These are phyloP conservation scores for Venturia canescens DNA, from an alignment of 1,140 invertebrate species.

Conservation along the genomic window DNA sequence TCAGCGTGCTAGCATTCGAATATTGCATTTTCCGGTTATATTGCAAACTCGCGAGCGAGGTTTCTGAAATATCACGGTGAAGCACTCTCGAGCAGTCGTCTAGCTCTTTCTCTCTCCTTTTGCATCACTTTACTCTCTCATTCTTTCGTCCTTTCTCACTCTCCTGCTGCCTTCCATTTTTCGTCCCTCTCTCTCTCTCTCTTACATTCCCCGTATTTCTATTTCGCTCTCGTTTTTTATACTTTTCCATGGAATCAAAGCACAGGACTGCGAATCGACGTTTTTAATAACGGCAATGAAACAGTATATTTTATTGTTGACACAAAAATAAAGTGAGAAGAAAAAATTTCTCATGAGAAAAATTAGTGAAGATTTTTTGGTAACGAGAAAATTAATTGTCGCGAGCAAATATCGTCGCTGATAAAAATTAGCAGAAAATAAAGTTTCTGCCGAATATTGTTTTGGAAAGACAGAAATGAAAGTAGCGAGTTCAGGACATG, in stretches of 20 bases:
- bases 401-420: background rate
- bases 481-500: too few relatives aligned
- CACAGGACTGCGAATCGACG: background rate
- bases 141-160: background rate
- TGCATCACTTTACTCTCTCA: background rate
- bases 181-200: background rate
- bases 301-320: background rate
- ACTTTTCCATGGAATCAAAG: background rate
- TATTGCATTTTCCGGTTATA: slow-evolving; percentile 35
- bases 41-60: background rate
- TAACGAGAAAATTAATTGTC: background rate
- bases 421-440: background rate
- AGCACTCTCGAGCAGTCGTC: background rate
- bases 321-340: background rate
- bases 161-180: too few relatives aligned
- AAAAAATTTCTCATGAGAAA: background rate
- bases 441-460: too few relatives aligned
- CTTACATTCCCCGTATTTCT: background rate
- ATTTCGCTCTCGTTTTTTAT: background rate
- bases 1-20: slow-evolving; percentile 17
- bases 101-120: background rate
- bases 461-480: too few relatives aligned
- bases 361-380: background rate
- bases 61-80: slow-evolving; percentile 1
- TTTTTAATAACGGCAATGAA: background rate